Evolutionary conservation across 2,888 invertebrate species (phyloP), one percentile per base, ranked within the genome.

Genomic region (Agonopterix alstromeriana): DNA sequence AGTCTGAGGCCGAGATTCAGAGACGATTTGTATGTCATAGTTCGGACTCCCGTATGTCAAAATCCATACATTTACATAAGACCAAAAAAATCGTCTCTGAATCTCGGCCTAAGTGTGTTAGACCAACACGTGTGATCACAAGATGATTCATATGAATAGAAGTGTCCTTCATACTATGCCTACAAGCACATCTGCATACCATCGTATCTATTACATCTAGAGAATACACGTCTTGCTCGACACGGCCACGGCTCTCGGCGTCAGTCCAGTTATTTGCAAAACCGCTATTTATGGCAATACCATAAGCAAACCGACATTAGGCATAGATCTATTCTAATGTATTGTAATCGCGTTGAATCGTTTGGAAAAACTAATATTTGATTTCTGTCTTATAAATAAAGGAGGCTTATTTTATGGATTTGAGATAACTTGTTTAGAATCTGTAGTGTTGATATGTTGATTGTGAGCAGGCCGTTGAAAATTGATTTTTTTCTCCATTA

Each of bases 181-280:
- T 51, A 53, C 46, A 53, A 53, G 48, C 58, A 54, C 49, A 54
- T 62, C 61, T 68, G 57, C 57, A 47, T 45, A 49, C 49, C 51
- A 49, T 53, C 57, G 60, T 75, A 70, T 70, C 63, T 68, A 73
- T 52, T 63, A 60, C 58, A 61, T 70, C 68, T 64, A 66, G 65
- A 61, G 67, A 66, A 65, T 42, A 67, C 65, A 67, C 65, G 65
- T 67, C 68, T 67, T 70, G 57, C 53, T 54, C 60, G 72, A 72
- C 74, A 70, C 75, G 74, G 76, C 73, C 59, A 61, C 72, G 70
- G 67, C 63, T 69, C 75, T 70, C 64, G 62, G 65, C 74, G 68
- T 67, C 74, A 77, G 78, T 85, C 83, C 86, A 86, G 85, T 86
- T 83, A 86, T 77, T 79, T 80, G 78, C 76, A 78, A 81, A 82